phyloP scores from a whole-genome alignment of 2,888 invertebrate genomes.

The Gryllus longicercus region DNA sequence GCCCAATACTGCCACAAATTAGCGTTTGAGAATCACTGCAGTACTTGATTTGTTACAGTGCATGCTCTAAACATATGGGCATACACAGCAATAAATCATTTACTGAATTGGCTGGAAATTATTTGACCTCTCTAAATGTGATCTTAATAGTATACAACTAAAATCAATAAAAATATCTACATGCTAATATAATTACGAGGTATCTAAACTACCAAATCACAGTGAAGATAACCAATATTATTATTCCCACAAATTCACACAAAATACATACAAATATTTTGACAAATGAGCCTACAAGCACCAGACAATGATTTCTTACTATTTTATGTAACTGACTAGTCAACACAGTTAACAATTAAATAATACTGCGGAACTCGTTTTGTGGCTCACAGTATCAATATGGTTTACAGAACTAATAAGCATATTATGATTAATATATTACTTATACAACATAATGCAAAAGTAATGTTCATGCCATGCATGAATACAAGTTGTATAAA shows the following conservation, averaged over 20 bases:
- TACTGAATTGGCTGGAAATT: too few species aligned
- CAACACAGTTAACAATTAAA: background rate
- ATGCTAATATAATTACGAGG: background rate
- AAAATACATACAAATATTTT: background rate
- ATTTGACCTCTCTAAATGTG: too few species aligned
- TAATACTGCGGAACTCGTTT: background rate
- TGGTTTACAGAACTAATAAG: background rate
- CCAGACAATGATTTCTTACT: background rate
- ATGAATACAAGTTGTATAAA: too few species aligned
- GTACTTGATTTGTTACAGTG: too few species aligned
- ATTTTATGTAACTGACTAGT: background rate
- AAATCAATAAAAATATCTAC: background rate
- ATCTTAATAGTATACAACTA: too few species aligned
- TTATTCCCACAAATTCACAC: background rate
- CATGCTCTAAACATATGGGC: too few species aligned
- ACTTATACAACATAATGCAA: too few species aligned
- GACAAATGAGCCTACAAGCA: background rate
- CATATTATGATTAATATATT: background rate
- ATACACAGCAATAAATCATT: too few species aligned
- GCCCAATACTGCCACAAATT: too few species aligned
- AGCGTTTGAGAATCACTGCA: too few species aligned
- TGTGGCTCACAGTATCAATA: background rate
- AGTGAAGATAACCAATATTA: background rate
- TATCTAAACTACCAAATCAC: slow-evolving; percentile 7
- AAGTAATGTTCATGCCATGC: too few species aligned